phyloP scores from a whole-genome alignment of 2,888 invertebrate species.

The Tanypteryx hageni region DNA sequence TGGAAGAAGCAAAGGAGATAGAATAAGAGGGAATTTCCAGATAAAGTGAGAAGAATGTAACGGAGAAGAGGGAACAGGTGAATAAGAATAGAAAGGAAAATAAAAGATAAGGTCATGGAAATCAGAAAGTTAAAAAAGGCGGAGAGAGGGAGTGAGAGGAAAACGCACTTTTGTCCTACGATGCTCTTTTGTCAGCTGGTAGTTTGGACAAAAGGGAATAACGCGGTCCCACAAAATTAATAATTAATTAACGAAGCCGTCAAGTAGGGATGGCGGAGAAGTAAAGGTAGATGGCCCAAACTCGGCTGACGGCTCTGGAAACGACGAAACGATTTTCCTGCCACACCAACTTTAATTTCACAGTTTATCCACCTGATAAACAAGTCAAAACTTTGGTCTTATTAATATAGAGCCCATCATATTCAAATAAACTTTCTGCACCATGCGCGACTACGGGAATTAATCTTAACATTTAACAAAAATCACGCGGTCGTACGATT shows the following conservation, averaged over 20 bases:
- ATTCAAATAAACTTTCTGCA: no score
- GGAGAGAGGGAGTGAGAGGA: neutral
- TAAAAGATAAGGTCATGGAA: neutral
- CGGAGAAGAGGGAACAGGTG: neutral
- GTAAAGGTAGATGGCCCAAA: neutral
- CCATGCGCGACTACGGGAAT: no score
- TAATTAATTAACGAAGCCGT: constrained; percentile 22
- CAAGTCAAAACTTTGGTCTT: no score
- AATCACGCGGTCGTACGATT: no score
- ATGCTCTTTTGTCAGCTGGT: neutral
- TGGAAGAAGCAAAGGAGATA: no score
- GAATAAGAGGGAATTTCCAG: no score
- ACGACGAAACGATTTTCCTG: neutral
- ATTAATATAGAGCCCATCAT: no score
- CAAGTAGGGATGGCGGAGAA: neutral
- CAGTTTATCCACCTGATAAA: neutral
- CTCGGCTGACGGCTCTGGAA: no score
- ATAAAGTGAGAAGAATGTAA: neutral
- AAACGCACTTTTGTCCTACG: neutral
- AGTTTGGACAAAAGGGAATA: neutral
- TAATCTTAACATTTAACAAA: no score
- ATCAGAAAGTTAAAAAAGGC: neutral
- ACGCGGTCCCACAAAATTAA: neutral
- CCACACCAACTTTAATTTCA: constrained; percentile 8
- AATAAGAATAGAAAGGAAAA: neutral